Conservation (phyloP, 2,888 invertebrate species). For the Amiota mariae region DNA sequence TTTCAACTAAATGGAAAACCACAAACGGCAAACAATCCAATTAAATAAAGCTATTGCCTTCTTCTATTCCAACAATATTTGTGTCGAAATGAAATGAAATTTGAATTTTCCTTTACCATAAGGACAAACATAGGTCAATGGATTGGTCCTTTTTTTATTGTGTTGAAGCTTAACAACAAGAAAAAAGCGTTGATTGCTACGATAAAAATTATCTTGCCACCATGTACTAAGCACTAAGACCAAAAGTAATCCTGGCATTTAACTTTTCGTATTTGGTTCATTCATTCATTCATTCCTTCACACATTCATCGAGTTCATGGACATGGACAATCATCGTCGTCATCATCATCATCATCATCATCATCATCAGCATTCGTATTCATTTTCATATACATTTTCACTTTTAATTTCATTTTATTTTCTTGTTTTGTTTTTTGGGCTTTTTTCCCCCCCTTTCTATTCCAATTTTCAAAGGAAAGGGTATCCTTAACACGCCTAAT, state of each 20-base stretch:
- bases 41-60: constrained; percentile 12
- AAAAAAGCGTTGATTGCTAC: constrained; percentile 20
- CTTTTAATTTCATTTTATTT: constrained; percentile 28
- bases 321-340: background rate
- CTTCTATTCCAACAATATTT: background rate
- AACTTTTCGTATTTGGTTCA: background rate
- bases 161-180: background rate
- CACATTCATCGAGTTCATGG: too few relatives aligned
- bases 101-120: constrained; percentile 6
- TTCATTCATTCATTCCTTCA: too few relatives aligned
- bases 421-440: constrained; percentile 6
- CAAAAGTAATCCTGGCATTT: constrained; percentile 3
- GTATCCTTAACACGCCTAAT: background rate
- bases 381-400: constrained; percentile 12
- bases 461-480: background rate
- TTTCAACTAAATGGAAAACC: constrained; percentile 8
- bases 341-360: background rate
- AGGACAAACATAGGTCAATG: background rate
- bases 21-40: constrained; percentile 19
- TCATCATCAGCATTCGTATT: background rate
- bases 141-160: background rate
- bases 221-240: constrained; percentile 2
- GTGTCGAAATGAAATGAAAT: constrained; percentile 18
- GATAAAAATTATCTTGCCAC: constrained; percentile 20
- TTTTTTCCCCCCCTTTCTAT: background rate